phyloP scores from a whole-genome alignment of 2,888 invertebrate species.

The Meganola albula region DNA sequence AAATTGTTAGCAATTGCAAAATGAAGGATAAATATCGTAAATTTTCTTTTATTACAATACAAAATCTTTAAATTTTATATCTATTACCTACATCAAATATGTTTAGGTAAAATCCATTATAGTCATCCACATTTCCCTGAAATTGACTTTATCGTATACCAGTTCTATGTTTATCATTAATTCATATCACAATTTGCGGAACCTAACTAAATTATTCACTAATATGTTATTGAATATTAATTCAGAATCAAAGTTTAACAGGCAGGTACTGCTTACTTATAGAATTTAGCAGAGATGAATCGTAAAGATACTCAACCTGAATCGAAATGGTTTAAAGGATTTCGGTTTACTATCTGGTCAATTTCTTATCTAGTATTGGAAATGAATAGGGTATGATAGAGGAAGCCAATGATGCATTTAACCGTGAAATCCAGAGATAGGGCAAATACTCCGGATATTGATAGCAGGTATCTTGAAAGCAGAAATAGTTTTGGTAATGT shows the following conservation, averaged over 20 bases:
- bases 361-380: slow-evolving; percentile 65
- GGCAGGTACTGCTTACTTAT: no score
- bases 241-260: slow-evolving; percentile 4
- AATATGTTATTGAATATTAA: slow-evolving; percentile 10
- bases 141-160: no score
- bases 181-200: slow-evolving; percentile 19
- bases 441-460: slow-evolving; percentile 63
- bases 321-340: slow-evolving; percentile 35
- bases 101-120: no score
- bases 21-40: no score
- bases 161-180: no score
- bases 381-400: slow-evolving; percentile 54
- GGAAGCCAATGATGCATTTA: slow-evolving; percentile 65
- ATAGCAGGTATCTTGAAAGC: slow-evolving; percentile 63
- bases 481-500: slow-evolving; percentile 59
- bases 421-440: slow-evolving; percentile 73
- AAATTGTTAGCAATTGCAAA: no score
- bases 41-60: no score
- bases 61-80: no score
- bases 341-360: slow-evolving; percentile 56
- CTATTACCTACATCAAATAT: no score
- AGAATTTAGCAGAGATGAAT: no score
- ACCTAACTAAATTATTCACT: slow-evolving; percentile 13
- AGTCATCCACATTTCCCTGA: no score
- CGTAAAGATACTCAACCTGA: no score